Evolutionary conservation across 2,797 vertebrate genomes (phyloP).

Genomic region (Myotis myotis): DNA sequence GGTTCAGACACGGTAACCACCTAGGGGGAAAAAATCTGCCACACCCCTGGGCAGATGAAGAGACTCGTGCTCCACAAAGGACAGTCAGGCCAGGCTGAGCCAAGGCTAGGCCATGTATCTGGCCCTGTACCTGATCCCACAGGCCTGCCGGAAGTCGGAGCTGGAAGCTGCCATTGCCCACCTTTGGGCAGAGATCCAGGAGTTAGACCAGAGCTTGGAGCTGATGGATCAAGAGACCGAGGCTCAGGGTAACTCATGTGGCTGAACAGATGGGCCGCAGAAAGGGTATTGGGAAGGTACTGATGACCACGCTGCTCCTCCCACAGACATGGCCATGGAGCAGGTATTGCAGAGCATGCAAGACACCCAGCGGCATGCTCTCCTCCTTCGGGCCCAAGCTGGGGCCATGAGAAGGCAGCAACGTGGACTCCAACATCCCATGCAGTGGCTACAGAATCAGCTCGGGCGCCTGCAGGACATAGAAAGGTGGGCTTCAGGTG

Average conservation of each 20-base stretch:
- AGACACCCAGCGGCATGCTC: conserved; percentile 54
- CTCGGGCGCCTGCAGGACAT: conserved; percentile 64
- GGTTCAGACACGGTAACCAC: not conserved
- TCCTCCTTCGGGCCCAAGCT: conserved; percentile 73
- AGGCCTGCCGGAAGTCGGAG: conserved; percentile 67
- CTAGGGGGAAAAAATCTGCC: not conserved
- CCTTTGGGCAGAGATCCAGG: conserved; percentile 69
- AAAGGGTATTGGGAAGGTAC: not conserved
- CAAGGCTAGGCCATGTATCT: not conserved
- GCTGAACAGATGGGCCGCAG: not conserved
- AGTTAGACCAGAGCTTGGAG: conserved; percentile 75
- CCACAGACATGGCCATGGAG: conserved; percentile 61
- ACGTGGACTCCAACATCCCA: not conserved
- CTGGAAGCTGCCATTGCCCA: conserved; percentile 58
- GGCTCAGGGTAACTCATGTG: conserved; percentile 66
- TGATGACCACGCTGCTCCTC: not conserved
- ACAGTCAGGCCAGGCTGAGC: not conserved
- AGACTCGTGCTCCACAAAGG: not conserved
- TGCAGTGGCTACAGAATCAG: conserved; percentile 59
- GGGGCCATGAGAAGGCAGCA: conserved; percentile 58
- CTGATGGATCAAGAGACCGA: conserved; percentile 68
- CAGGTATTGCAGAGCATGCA: conserved; percentile 44
- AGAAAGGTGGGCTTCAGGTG: conserved; percentile 61
- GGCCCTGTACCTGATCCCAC: not conserved
- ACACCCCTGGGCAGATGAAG: not conserved